Conservation (phyloP, 2,113 vertebrate species). For the Lophius piscatorius region DNA sequence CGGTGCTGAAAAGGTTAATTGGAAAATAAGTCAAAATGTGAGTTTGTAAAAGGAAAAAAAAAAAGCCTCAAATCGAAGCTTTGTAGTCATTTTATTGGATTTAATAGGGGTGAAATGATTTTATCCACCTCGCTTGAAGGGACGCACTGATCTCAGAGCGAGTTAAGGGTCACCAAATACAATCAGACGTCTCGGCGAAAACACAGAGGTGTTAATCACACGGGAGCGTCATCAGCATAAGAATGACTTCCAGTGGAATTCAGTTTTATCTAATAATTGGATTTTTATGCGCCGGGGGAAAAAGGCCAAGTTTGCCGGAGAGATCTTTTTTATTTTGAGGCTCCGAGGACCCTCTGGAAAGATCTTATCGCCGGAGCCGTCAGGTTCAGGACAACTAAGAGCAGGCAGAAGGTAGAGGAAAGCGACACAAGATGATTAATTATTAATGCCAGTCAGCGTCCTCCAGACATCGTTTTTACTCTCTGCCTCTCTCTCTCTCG, state of each 20-base stretch:
- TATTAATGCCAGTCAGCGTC: slow-evolving; percentile 71
- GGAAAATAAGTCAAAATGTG: slow-evolving; percentile 45
- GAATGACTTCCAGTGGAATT: slow-evolving; percentile 39
- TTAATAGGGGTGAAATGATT: slow-evolving; percentile 60
- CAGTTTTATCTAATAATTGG: slow-evolving; percentile 69
- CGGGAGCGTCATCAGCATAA: slow-evolving; percentile 37
- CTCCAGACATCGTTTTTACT: slow-evolving; percentile 70
- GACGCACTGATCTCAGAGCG: slow-evolving; percentile 28
- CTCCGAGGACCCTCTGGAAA: slow-evolving; percentile 41
- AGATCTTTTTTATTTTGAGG: slow-evolving; percentile 32
- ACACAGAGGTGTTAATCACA: slow-evolving; percentile 55
- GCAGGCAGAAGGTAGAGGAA: slow-evolving; percentile 44
- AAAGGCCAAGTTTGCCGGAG: slow-evolving; percentile 1
- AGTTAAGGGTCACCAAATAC: slow-evolving; percentile 50
- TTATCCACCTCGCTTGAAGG: slow-evolving; percentile 35
- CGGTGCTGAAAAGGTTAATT: slow-evolving; percentile 59
- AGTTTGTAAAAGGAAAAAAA: slow-evolving; percentile 11
- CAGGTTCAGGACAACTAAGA: slow-evolving; percentile 38
- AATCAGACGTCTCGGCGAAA: slow-evolving; percentile 45
- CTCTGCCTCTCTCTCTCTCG: slow-evolving; percentile 35
- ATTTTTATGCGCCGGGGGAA: slow-evolving; percentile 64
- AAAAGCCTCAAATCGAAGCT: slow-evolving; percentile 29
- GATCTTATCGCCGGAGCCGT: slow-evolving; percentile 55
- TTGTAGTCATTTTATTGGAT: slow-evolving; percentile 46
- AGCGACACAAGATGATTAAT: slow-evolving; percentile 69